These are phyloP conservation scores for Eupsilia transversa DNA, from an alignment of 2,888 invertebrate species.

Conservation along the genomic window DNA sequence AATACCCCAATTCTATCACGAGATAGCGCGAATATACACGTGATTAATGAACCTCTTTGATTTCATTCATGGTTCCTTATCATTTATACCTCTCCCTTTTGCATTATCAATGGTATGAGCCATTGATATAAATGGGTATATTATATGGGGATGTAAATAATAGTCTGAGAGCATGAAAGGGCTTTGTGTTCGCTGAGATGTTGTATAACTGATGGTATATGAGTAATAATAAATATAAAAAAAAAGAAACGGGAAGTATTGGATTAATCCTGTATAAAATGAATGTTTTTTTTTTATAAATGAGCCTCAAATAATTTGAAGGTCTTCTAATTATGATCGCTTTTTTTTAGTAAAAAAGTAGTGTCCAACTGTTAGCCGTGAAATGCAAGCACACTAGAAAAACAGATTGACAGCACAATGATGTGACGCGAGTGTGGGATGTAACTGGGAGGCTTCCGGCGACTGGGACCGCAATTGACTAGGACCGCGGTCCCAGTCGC, in stretches of 20 bases:
- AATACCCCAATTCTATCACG: conserved; percentile 26
- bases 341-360: too few species aligned
- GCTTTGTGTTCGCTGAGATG: conserved; percentile 4
- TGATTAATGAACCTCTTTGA: conserved; percentile 49
- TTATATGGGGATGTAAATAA: not conserved
- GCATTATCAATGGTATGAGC: conserved; percentile 3
- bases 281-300: not conserved
- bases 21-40: conserved; percentile 14
- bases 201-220: not conserved
- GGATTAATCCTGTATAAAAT: too few species aligned
- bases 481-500: too few species aligned
- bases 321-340: not conserved
- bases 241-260: not conserved
- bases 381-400: too few species aligned
- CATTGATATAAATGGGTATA: conserved; percentile 24
- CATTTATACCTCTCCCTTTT: conserved; percentile 17
- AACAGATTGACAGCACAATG: too few species aligned
- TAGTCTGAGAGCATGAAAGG: conserved; percentile 6
- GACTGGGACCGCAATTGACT: too few species aligned
- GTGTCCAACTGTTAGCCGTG: too few species aligned
- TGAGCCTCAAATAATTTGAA: too few species aligned
- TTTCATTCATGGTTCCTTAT: conserved; percentile 37
- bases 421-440: too few species aligned
- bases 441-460: too few species aligned
- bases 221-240: not conserved